Evolutionary conservation across 2,888 invertebrate species (phyloP).

Genomic region (Chrysotoxum bicinctum): DNA sequence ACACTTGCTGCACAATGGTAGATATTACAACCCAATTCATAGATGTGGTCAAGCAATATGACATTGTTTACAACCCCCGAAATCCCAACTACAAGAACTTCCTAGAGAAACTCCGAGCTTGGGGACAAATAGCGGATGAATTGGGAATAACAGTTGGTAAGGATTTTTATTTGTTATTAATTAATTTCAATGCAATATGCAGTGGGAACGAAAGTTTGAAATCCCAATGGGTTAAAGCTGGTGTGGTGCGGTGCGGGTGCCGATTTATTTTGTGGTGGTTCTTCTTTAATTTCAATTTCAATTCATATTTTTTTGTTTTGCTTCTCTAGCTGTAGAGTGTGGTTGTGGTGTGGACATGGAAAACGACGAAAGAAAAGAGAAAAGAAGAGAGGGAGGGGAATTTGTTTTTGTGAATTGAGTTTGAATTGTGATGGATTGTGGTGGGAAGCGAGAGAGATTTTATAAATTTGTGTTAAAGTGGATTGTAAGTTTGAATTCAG

Average conservation of each 20-base stretch:
- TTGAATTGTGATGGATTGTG: background rate
- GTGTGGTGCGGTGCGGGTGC: background rate
- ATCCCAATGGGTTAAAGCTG: background rate
- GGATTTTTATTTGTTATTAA: slow-evolving; percentile 41
- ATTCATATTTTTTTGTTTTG: slow-evolving; percentile 5
- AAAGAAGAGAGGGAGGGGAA: background rate
- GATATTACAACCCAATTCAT: slow-evolving; percentile 81
- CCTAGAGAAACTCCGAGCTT: slow-evolving; percentile 80
- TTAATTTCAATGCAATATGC: background rate
- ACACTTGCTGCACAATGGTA: slow-evolving; percentile 29
- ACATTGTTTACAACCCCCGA: slow-evolving; percentile 80
- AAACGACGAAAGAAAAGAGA: background rate
- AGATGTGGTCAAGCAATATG: slow-evolving; percentile 80
- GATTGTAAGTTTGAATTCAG: slow-evolving; percentile 34
- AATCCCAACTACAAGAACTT: slow-evolving; percentile 81
- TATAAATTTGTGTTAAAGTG: slow-evolving; percentile 42
- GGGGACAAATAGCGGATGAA: slow-evolving; percentile 80
- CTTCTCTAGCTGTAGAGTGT: background rate
- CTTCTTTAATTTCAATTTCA: background rate
- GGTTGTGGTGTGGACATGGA: background rate
- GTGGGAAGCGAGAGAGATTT: background rate
- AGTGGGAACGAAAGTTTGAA: background rate
- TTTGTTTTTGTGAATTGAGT: slow-evolving; percentile 25
- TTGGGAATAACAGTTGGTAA: slow-evolving; percentile 81
- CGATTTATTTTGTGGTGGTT: background rate